These are phyloP conservation scores for Hipposideros armiger DNA, from an alignment of 2,113 vertebrate species.

Conservation along the genomic window DNA sequence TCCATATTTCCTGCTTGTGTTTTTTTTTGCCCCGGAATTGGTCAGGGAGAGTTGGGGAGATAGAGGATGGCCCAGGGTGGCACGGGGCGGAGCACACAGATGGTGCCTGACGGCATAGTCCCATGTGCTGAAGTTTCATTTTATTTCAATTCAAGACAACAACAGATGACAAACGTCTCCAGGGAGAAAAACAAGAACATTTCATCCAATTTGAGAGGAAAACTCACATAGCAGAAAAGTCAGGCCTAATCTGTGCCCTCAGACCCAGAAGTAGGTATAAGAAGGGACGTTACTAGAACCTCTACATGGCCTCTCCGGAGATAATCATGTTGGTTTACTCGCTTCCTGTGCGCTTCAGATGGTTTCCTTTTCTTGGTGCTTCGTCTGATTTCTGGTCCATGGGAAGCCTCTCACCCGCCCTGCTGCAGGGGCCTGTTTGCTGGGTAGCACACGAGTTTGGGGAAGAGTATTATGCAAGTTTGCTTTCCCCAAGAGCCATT, in stretches of 20 bases:
- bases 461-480: too few species aligned
- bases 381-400: background rate
- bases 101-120: background rate
- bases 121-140: rapidly evolving
- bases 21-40: background rate
- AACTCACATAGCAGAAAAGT: background rate
- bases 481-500: background rate
- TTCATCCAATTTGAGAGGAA: background rate
- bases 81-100: background rate
- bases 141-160: background rate
- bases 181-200: background rate
- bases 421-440: rapidly evolving
- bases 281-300: rapidly evolving
- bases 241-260: rapidly evolving
- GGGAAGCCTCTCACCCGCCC: background rate
- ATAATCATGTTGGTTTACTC: rapidly evolving
- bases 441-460: background rate
- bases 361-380: background rate
- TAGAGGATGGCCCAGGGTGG: background rate
- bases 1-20: rapidly evolving
- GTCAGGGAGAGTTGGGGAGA: background rate
- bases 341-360: background rate
- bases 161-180: background rate
- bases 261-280: background rate
- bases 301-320: rapidly evolving